Evolutionary conservation across 64 coral and sea anemone genomes (phyloP), one percentile per base, ranked within the genome.

Genomic region (Catalaphyllia jardinei): DNA sequence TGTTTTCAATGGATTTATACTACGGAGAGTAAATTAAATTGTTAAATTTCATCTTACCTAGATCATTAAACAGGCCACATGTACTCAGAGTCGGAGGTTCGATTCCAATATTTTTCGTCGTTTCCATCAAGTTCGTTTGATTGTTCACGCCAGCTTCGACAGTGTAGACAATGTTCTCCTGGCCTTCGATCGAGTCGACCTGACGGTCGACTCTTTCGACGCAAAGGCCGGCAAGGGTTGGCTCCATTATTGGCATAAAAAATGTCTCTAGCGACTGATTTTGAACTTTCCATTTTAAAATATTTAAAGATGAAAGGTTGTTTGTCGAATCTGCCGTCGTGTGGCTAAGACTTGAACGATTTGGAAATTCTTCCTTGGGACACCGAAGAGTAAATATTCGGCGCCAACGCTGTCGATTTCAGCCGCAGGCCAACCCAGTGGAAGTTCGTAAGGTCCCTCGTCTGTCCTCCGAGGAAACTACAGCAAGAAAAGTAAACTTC

Each of bases 1-100:
- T 57, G 54, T 57, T 57, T 57, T 57, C 54, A 57, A 13, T 57
- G 54, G 15, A 57, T 57, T 16, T 57, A 20, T 69, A 27, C 22
- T 27, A 27, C n/a, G 22, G 0, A 25, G 29, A 5, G 0, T 69
- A 69, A 69, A 46, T 46, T 46, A 46, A 46, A 46, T 46, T 46
- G 42, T 46, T 8, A 46, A 46, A 25, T 8, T n/a, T 69, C 0
- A 27, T 11, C 87, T 71, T 71, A 93, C 87, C 92, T 73, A 83
- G 33, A 12, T 93, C 87, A 89, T 93, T 72, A 93, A 93, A 93
- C 87, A 93, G 79, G 18, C 87, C 87, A 89, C 46, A 67, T 19
- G 73, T 71, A 63, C 50, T 24, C 81, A 71, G 35, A 39, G 62
- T 71, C 33, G 28, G 17, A 8, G 31, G 11, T 67, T 31, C 17